A percentile compares a stretch with the other conserved stretches of the same genome.
phyloP scores from a whole-genome alignment of 2,113 vertebrate genomes.

The Pangasianodon hypophthalmus region DNA sequence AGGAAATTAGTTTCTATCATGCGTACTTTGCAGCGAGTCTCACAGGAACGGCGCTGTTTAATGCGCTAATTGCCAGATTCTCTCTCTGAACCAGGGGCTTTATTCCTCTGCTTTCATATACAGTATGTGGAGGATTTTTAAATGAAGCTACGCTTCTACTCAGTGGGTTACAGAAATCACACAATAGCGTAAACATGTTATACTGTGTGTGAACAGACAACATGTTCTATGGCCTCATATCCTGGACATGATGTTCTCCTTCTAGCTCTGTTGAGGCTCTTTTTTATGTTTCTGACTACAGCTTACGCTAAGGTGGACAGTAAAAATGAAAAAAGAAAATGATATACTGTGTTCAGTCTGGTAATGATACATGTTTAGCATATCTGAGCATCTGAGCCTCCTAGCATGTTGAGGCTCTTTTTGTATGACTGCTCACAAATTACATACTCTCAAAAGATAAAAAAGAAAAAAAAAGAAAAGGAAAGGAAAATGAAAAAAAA shows the following conservation, averaged over 20 bases:
- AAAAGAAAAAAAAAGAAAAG: too few relatives aligned
- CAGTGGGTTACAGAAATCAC: too few relatives aligned
- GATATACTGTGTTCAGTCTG: too few relatives aligned
- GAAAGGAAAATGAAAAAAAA: too few relatives aligned
- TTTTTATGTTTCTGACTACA: too few relatives aligned
- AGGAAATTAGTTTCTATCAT: neutral
- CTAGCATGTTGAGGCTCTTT: neutral
- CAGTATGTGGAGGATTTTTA: neutral
- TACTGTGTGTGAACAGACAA: too few relatives aligned
- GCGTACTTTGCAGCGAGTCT: neutral
- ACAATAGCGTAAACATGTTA: too few relatives aligned
- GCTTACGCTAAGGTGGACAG: too few relatives aligned
- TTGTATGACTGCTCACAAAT: neutral
- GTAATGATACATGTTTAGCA: too few relatives aligned
- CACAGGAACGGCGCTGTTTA: neutral
- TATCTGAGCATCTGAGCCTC: neutral
- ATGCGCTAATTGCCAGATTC: neutral
- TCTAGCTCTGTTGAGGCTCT: neutral
- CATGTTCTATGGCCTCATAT: too few relatives aligned
- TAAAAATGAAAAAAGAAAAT: too few relatives aligned
- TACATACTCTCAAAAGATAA: neutral
- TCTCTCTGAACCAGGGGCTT: slow-evolving; percentile 18
- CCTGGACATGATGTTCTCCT: neutral
- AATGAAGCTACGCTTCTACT: too few relatives aligned
- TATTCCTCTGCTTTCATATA: neutral